These are phyloP conservation scores for Cepphus grylle DNA, from an alignment of 2,113 vertebrate species.

Conservation along the genomic window DNA sequence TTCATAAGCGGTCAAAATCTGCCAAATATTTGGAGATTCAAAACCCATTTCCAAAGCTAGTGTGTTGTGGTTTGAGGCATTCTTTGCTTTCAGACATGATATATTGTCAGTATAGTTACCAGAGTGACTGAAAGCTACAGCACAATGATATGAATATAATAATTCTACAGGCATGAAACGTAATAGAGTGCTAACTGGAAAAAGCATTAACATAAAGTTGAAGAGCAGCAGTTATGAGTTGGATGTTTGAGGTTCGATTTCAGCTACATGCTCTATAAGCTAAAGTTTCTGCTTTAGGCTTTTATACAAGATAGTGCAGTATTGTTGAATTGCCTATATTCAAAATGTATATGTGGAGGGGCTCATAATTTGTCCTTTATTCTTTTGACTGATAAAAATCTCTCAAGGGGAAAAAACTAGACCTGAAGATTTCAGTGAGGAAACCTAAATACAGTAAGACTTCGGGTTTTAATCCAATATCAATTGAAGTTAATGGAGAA, in stretches of 20 bases:
- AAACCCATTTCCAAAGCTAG: background rate
- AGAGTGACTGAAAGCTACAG: background rate
- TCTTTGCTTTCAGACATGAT: background rate
- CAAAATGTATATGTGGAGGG: background rate
- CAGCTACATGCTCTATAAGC: background rate
- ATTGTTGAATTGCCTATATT: background rate
- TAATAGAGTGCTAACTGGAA: background rate
- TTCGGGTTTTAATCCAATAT: background rate
- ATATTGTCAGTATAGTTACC: background rate
- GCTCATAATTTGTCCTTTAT: background rate
- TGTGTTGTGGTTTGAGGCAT: background rate
- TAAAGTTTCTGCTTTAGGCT: background rate
- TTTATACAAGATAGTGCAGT: background rate
- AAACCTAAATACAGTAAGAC: background rate
- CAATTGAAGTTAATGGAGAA: background rate
- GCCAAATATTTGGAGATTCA: background rate
- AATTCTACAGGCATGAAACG: background rate
- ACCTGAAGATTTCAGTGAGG: background rate
- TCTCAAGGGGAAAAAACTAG: background rate
- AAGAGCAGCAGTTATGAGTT: background rate
- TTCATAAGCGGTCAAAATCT: background rate
- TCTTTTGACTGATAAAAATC: background rate
- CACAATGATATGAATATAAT: background rate
- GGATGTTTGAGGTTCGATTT: background rate
- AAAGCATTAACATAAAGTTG: background rate